These are phyloP conservation scores for Entelurus aequoreus DNA, from an alignment of 2,113 vertebrate species.

Conservation along the genomic window DNA sequence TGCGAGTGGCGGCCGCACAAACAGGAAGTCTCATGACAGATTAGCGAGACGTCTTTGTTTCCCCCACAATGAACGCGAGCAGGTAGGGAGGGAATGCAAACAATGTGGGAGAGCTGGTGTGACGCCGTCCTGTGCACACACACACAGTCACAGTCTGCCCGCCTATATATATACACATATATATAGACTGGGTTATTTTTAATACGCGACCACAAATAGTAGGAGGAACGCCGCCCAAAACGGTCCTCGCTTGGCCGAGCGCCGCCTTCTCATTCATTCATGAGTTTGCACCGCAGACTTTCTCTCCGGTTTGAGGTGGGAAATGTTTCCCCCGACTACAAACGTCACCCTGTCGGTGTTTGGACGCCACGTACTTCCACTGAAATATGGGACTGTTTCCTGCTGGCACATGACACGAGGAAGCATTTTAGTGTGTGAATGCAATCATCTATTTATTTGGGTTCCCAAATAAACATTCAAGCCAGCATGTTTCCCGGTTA, in stretches of 20 bases:
- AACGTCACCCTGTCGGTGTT: background rate
- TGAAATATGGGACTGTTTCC: too few species aligned
- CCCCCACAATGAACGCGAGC: constrained; percentile 30
- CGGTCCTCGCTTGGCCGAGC: constrained; percentile 46
- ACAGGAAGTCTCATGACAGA: constrained; percentile 45
- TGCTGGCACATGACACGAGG: too few species aligned
- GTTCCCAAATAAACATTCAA: too few species aligned
- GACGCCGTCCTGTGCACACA: constrained; percentile 25
- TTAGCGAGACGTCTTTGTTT: constrained; percentile 42
- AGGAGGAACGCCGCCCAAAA: constrained; percentile 66
- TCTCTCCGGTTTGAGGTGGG: constrained; percentile 1
- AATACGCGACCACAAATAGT: constrained; percentile 64
- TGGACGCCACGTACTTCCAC: too few species aligned
- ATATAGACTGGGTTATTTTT: constrained; percentile 59
- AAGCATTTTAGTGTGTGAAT: too few species aligned
- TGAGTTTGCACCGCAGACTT: constrained; percentile 37
- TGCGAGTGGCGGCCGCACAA: constrained; percentile 37
- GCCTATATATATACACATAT: background rate
- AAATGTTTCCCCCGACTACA: background rate
- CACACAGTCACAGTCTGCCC: too few species aligned
- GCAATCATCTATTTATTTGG: too few species aligned
- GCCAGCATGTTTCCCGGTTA: too few species aligned
- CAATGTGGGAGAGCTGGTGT: constrained; percentile 40
- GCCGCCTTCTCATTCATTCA: constrained; percentile 65
- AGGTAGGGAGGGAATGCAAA: constrained; percentile 53